phyloP scores from a whole-genome alignment of 2,113 vertebrate species.

The Sporophila hypoxantha region DNA sequence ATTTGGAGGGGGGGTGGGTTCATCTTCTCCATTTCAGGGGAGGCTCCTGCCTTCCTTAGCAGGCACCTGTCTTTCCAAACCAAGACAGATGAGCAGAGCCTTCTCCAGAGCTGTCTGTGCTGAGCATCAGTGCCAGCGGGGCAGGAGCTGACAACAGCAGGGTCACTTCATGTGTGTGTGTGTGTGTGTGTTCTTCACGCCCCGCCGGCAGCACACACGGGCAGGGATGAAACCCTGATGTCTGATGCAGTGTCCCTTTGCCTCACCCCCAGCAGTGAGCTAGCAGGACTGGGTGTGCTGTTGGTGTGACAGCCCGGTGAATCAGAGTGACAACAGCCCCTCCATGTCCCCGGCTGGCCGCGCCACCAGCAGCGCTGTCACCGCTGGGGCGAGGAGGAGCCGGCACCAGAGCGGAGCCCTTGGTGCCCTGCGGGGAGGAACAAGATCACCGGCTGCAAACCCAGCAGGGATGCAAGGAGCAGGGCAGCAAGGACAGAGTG shows the following conservation, averaged over 20 bases:
- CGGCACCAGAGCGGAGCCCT: background rate
- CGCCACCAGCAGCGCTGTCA: background rate
- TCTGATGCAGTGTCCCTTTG: background rate
- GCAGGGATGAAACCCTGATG: background rate
- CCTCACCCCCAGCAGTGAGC: background rate
- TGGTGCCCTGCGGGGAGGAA: background rate
- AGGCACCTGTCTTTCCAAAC: too few relatives aligned
- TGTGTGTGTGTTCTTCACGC: background rate
- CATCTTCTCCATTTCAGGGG: too few relatives aligned
- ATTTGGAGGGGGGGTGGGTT: too few relatives aligned
- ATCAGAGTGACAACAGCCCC: background rate
- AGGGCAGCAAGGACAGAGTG: background rate
- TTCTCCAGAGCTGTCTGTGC: background rate
- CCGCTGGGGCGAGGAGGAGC: background rate
- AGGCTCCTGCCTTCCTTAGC: too few relatives aligned
- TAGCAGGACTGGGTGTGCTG: rapidly evolving
- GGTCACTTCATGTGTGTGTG: background rate
- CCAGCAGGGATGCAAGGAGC: background rate
- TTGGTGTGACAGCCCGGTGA: background rate
- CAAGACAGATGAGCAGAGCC: background rate
- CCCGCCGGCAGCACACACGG: background rate
- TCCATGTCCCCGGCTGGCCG: background rate
- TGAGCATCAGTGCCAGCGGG: background rate
- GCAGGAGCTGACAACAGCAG: background rate
- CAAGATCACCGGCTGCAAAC: background rate